Conservation (phyloP, 2,888 invertebrate genomes). For the Cheilosia vernalis region DNA sequence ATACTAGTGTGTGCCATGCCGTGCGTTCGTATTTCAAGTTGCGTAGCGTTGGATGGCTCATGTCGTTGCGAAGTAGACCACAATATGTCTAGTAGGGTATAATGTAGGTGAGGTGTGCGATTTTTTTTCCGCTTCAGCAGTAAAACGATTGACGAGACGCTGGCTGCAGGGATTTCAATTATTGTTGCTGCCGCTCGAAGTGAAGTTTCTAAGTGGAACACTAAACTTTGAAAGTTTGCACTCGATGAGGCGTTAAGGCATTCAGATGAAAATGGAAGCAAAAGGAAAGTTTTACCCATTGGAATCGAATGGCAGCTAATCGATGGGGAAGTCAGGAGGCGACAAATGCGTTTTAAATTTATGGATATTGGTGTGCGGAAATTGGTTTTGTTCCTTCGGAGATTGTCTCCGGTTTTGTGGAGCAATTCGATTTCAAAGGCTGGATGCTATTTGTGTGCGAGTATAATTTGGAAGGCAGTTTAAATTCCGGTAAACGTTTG, state of each 20-base stretch:
- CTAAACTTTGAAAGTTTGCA: conserved; percentile 20
- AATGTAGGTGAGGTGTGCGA: neutral
- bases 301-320: conserved; percentile 30
- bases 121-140: conserved; percentile 9
- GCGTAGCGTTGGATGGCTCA: neutral
- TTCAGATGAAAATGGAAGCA: conserved; percentile 11
- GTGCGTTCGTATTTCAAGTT: neutral
- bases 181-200: conserved; percentile 10
- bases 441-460: no score
- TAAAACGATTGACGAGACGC: neutral
- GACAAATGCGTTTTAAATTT: neutral
- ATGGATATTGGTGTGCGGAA: conserved; percentile 12
- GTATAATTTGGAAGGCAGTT: no score
- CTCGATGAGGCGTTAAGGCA: conserved; percentile 40
- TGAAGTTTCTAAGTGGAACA: conserved; percentile 10
- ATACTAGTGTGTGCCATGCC: neutral
- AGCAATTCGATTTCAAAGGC: neutral
- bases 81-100: conserved; percentile 13
- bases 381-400: conserved; percentile 15
- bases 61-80: conserved; percentile 31
- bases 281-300: conserved; percentile 33
- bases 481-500: no score
- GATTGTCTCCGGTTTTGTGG: neutral
- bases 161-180: conserved; percentile 24
- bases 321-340: conserved; percentile 32